Percentiles rank a stretch among this genome's conserved stretches.
phyloP scores from a whole-genome alignment of 2,797 vertebrate species.

The Danio kyathit region DNA sequence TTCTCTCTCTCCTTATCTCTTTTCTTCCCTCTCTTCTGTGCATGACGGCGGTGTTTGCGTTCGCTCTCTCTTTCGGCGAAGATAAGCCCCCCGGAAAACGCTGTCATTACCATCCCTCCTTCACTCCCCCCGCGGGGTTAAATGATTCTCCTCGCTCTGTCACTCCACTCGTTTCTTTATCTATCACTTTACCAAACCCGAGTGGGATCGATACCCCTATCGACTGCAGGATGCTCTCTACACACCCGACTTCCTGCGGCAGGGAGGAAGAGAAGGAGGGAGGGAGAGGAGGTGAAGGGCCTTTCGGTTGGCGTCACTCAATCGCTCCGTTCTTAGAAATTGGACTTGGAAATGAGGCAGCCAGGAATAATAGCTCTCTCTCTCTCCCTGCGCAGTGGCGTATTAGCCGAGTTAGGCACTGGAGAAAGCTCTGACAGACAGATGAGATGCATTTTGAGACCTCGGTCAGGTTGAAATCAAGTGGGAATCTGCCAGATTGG shows the following conservation, averaged over 20 bases:
- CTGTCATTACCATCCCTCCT: constrained; percentile 54
- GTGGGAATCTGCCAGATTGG: neutral
- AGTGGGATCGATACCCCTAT: constrained; percentile 58
- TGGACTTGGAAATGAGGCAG: constrained; percentile 54
- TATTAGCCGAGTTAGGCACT: constrained; percentile 3
- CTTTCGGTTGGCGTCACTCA: constrained; percentile 39
- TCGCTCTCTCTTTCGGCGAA: constrained; percentile 45
- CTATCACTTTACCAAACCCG: constrained; percentile 57
- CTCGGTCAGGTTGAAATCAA: constrained; percentile 2
- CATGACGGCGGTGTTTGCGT: constrained; percentile 17
- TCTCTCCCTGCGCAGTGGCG: constrained; percentile 7
- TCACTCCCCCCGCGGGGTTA: constrained; percentile 47
- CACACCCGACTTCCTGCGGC: constrained; percentile 58
- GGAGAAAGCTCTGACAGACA: constrained; percentile 2
- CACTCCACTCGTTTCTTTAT: constrained; percentile 59
- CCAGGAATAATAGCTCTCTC: constrained; percentile 47
- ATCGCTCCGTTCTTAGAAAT: constrained; percentile 42
- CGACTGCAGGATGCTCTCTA: constrained; percentile 57
- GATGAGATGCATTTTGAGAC: constrained; percentile 28
- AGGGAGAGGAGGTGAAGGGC: constrained; percentile 34
- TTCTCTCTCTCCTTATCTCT: constrained; percentile 33
- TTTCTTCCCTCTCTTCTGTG: constrained; percentile 36
- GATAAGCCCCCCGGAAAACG: constrained; percentile 41
- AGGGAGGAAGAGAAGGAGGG: constrained; percentile 19
- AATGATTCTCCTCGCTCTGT: constrained; percentile 56